A percentile compares a stretch with the other conserved stretches of the same genome.
Evolutionary conservation across 2,113 vertebrate genomes (phyloP).

Genomic region (Tragelaphus imberbis): DNA sequence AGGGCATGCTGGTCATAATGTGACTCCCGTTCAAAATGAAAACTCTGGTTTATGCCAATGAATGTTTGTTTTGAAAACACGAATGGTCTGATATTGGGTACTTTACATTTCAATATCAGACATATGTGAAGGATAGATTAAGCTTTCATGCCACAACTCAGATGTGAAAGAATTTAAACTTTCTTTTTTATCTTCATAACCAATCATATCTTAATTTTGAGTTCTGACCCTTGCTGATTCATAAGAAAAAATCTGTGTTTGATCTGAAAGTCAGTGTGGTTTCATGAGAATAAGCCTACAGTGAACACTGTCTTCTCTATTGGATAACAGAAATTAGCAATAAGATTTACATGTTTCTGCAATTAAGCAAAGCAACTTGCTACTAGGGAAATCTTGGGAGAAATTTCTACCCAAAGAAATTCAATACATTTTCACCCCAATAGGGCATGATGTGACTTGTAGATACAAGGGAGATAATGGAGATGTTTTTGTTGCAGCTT

Average conservation of each 20-base stretch:
- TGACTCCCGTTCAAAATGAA: background rate
- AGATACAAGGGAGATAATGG: background rate
- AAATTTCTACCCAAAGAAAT: background rate
- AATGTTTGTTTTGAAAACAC: background rate
- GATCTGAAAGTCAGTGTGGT: background rate
- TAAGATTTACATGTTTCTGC: background rate
- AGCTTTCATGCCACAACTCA: background rate
- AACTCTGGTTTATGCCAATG: background rate
- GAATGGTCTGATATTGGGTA: background rate
- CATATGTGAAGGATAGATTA: background rate
- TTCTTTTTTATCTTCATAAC: background rate
- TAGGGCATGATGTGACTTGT: background rate
- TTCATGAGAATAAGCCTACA: background rate
- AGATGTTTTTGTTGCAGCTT: background rate
- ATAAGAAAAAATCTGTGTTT: background rate
- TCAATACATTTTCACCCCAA: background rate
- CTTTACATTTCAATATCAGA: background rate
- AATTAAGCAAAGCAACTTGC: background rate
- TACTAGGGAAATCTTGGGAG: background rate
- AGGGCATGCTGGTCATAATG: background rate
- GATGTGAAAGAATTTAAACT: background rate
- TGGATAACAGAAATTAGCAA: background rate
- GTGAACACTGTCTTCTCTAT: background rate
- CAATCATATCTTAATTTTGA: background rate
- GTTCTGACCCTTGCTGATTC: background rate